Evolutionary conservation across 2,113 vertebrate genomes (phyloP).

Genomic region (Vicugna pacos): DNA sequence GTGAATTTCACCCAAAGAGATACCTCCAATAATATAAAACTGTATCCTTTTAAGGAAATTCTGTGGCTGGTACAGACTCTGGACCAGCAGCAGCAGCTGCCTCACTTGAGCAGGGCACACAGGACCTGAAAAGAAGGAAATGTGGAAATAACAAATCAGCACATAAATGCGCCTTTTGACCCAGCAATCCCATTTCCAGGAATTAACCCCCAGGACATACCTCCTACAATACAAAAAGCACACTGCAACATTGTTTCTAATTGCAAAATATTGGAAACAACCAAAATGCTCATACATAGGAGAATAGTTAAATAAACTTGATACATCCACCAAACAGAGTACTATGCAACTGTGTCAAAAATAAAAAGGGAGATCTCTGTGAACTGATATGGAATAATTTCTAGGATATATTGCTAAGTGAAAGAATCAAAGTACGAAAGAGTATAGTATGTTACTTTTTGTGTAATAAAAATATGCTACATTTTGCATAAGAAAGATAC

Average conservation of each 20-base stretch:
- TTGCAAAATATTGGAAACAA: not conserved
- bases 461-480: not conserved
- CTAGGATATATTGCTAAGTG: not conserved
- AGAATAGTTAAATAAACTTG: not conserved
- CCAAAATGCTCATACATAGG: not conserved
- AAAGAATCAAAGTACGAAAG: not conserved
- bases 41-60: not conserved
- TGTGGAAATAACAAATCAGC: not conserved
- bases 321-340: not conserved
- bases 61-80: too few species aligned
- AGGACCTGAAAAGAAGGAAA: not conserved
- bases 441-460: not conserved
- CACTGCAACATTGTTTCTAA: not conserved
- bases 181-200: not conserved
- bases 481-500: not conserved
- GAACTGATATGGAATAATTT: not conserved
- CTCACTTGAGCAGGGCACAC: not conserved
- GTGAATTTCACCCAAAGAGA: not conserved
- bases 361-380: not conserved
- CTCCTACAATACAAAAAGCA: not conserved
- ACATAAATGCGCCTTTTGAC: not conserved
- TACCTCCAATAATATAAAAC: not conserved
- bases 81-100: not conserved
- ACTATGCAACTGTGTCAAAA: not conserved
- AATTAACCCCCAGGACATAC: not conserved